Evolutionary conservation across 2,113 vertebrate species (phyloP), one percentile per base, ranked within the genome.

Genomic region (Micronycteris hirsuta): DNA sequence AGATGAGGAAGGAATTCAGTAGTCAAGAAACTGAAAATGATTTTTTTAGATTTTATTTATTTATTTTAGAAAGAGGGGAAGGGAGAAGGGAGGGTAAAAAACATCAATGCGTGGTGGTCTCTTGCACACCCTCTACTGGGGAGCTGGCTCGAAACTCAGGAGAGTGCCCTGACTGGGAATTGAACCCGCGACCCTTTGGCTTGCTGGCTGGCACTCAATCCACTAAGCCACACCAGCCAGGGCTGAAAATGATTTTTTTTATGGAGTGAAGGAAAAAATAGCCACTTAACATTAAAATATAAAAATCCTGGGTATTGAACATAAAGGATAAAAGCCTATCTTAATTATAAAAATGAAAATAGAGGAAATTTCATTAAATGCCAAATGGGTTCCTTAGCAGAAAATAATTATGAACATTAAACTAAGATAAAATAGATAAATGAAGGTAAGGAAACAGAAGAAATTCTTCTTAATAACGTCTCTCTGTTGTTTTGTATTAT

Each of bases 311-410:
- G 5, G 45, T 56, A 43, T 93, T 95, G 92, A 94, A 95, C 68
- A 70, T 96, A 88, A 87, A 96, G 67, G 73, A 73, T 91, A 97
- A 94, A 94, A 96, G 73, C n/a, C 84, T 73, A 80, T 89, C 78
- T 97, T 94, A 95, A 97, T 94, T 94, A 65, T 88, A 86, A 94
- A 96, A 96, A 92, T 88, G 90, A 86, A 94, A 96, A 88, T 2
- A 89, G 19, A 91, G 88, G 67, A 95, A 95, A 95, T 96, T 86
- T 96, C 77, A 91, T 92, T 97, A 97, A 87, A 91, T 96, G n/a
- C 91, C 82, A 97, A 88, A 95, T 96, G 96, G 73, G 24, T 91
- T 96, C 96, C 84, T 89, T 88, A 92, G 82, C 76, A 96, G 87
- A 95, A 96, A 96, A 93, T 70, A 95, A 94, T 89, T 86, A 47